Evolutionary conservation across 2,113 vertebrate species (phyloP), one percentile per base, ranked within the genome.

Genomic region (Triplophysa tibetana): DNA sequence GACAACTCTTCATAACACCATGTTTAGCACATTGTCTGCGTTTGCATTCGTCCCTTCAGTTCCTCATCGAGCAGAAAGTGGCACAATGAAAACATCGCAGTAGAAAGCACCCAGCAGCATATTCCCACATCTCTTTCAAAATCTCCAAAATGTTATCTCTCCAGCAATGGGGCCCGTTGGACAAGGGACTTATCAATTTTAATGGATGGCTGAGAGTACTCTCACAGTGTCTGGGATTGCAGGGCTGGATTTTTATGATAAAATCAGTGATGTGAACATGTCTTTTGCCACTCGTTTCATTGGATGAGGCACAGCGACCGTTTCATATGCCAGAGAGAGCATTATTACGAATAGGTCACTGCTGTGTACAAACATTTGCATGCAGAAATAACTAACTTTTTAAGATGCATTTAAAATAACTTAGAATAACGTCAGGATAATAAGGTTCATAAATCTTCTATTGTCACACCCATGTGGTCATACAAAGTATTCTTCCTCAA

Each of bases 31-130:
- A 73, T 70, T 73, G 69, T 52, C 66, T 65, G 67, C 64, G 75
- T 82, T 69, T 77, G 69, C 74, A 77, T 70, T 52, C 70, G 63
- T 68, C 52, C 54, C 38, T 58, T 45, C 62, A 45, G 79, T 70
- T 67, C 50, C 24, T 54, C 43, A 80, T 23, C 26, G 11, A 66
- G 29, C 70, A 61, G 75, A 82, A 75, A 73, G 52, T 6, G 41
- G 14, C 70, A 78, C 68, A 78, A 78, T 74, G 78, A 77, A 66
- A 26, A 16, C 50, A 9, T 16, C 14, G 3, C 58, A 72, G 64
- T 52, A 61, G 67, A 64, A 68, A 69, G 52, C 21, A 8, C 29
- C 33, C 21, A 21, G 52, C 16, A 75, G 70, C 62, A 75, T 50
- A 67, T 81, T 75, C 21, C 62, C 70, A 61, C 67, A 29, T 60